Percentiles rank a stretch among this genome's conserved stretches.
Conservation (phyloP, 2,113 vertebrate species). For the Dunckerocampus dactyliophorus region DNA sequence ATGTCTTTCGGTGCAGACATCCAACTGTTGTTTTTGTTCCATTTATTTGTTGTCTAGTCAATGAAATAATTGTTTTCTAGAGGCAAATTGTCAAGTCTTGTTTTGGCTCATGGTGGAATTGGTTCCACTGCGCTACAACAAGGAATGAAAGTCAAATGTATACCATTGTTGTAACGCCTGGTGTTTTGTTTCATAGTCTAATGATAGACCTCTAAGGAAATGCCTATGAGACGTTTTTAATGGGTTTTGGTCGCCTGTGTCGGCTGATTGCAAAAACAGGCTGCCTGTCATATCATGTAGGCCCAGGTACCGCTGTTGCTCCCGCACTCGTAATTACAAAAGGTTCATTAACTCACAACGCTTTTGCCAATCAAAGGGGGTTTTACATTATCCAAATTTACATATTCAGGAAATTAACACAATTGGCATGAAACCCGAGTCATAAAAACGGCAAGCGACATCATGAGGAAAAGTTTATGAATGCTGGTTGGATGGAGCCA, state of each 20-base stretch:
- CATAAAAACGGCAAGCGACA: slow-evolving; percentile 79
- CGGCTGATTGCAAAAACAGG: slow-evolving; percentile 32
- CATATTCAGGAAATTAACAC: slow-evolving; percentile 86
- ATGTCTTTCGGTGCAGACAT: too few species aligned
- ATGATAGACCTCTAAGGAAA: slow-evolving; percentile 76
- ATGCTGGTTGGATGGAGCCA: neutral
- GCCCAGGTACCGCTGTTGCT: slow-evolving; percentile 78
- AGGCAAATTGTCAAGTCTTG: too few species aligned
- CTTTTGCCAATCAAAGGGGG: slow-evolving; percentile 79
- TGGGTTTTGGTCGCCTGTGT: slow-evolving; percentile 78
- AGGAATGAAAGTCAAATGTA: too few species aligned
- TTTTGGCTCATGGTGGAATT: too few species aligned
- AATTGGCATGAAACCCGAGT: slow-evolving; percentile 76
- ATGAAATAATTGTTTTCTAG: too few species aligned
- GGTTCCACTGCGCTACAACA: too few species aligned
- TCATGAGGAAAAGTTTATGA: slow-evolving; percentile 55
- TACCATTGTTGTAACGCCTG: too few species aligned
- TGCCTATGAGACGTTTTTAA: slow-evolving; percentile 80
- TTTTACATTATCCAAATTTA: slow-evolving; percentile 85
- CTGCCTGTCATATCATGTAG: slow-evolving; percentile 76
- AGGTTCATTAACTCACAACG: slow-evolving; percentile 89
- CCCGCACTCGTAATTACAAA: slow-evolving; percentile 89
- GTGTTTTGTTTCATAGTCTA: slow-evolving; percentile 56
- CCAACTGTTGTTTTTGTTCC: too few species aligned
- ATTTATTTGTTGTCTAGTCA: too few species aligned